These are phyloP conservation scores for Drosophila trapezifrons DNA, from an alignment of 1,140 invertebrate genomes.

Conservation along the genomic window DNA sequence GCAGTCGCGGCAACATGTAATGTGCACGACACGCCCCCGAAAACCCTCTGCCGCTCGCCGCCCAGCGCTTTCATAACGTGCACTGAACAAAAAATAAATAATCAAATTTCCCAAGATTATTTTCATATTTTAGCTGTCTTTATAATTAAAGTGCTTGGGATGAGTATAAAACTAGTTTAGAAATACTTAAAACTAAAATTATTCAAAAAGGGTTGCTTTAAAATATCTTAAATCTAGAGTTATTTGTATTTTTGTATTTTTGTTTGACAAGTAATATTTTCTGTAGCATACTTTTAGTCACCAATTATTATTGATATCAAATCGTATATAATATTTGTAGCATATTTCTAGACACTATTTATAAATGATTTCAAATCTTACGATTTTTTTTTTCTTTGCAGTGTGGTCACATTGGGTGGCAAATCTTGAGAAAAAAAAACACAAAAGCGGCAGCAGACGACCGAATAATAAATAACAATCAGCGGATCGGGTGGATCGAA, in stretches of 20 bases:
- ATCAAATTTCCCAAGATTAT: too few relatives aligned
- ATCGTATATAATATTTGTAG: not conserved
- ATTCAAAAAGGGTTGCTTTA: too few relatives aligned
- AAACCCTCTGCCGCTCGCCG: constrained; percentile 6
- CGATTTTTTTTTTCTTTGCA: not conserved
- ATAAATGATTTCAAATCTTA: not conserved
- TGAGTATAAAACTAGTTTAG: too few relatives aligned
- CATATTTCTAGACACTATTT: not conserved
- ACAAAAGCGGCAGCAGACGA: constrained; percentile 43
- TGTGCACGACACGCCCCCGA: constrained; percentile 37
- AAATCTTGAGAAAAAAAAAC: not conserved
- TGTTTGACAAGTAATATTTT: too few relatives aligned
- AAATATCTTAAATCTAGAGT: too few relatives aligned
- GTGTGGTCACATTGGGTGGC: constrained; percentile 32
- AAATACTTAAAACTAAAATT: too few relatives aligned
- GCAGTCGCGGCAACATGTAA: constrained; percentile 36
- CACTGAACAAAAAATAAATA: not conserved
- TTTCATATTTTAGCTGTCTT: not conserved
- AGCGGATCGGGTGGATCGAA: not conserved
- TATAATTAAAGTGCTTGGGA: not conserved
- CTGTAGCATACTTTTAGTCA: too few relatives aligned
- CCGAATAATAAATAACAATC: constrained; percentile 42
- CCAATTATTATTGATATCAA: not conserved
- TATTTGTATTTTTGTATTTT: too few relatives aligned
- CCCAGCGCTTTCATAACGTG: constrained; percentile 34